These are phyloP conservation scores for Brienomyrus brachyistius DNA, from an alignment of 2,113 vertebrate genomes.

Conservation along the genomic window DNA sequence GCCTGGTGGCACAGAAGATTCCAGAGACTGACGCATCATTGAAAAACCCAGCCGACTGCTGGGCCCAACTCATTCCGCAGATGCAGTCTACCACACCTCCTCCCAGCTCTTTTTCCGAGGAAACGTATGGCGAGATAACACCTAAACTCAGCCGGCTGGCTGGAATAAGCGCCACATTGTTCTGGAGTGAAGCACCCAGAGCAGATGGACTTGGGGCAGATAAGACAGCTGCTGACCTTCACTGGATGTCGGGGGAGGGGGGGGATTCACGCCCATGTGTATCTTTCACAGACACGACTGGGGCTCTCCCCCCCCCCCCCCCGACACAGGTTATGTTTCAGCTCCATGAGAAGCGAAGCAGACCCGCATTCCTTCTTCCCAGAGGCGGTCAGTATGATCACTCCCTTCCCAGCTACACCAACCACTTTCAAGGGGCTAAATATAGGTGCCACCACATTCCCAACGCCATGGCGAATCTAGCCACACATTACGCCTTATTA, in stretches of 20 bases:
- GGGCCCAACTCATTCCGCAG: neutral
- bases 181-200: neutral
- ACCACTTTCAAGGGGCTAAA: conserved; percentile 7
- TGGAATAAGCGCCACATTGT: neutral
- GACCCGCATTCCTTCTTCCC: neutral
- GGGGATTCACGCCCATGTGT: neutral
- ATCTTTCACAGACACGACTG: neutral
- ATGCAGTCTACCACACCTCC: neutral
- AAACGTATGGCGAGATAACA: neutral
- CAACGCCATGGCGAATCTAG: neutral
- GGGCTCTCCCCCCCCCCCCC: neutral
- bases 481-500: neutral
- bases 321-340: neutral
- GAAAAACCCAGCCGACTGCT: neutral
- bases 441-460: conserved; percentile 2
- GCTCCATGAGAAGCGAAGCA: neutral
- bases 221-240: conserved; percentile 1
- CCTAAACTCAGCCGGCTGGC: neutral
- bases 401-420: neutral
- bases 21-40: neutral
- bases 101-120: neutral
- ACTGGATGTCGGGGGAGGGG: neutral
- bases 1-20: neutral
- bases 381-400: neutral
- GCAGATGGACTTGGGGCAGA: neutral